Base-by-base conservation (phyloP, 1,140 invertebrate species). In the Sarcophaga peregrina region DNA sequence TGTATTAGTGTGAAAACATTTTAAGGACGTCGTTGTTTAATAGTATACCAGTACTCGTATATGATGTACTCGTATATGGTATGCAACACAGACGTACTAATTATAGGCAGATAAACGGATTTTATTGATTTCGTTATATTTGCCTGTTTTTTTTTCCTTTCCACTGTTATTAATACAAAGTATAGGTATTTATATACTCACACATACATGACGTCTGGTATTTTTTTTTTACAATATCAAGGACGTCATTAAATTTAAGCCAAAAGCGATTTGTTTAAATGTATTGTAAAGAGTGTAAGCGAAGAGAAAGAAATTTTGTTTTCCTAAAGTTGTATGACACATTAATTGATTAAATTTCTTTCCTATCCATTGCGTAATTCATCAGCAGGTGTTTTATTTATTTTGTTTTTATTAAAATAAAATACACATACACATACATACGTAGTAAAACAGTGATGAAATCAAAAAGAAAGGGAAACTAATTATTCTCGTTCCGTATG, bases 331-430 rank as follows among this genome's bases (percentile, higher is more conserved):
- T 4, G 25, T 37, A 37, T 37, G 25, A 20, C 8, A 20, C n/a
- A 68, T 68, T 68, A 20, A 68, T 68, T 68, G 17, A 68, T 68
- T 20, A 68, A 25, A 68, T 68, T 37, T 37, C 25, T 37, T 37
- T 37, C 1, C 17, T 0, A 25, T 25, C 9, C 62, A 68, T 68
- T 20, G 17, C 62, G 62, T 68, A 68, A 20, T 68, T 20, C 17
- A 68, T 68, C n/a, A 68, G 62, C 62, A 68, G 62, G 62, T 68
- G 62, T 68, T 68, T 68, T 7, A 68, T 68, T 58, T 68, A 8
- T 52, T 37, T 37, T 4, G 1, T 37, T 37, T 1, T 4, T 37
- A 37, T 4, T 37, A 37, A 37, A 37, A 37, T 37, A 4, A 37
- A 4, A 37, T 2, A 37, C 25, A 37, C 1, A 37, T 37, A 37